Evolutionary conservation across 30 jellyfish, hydroid and myxozoan genomes (phyloP), one percentile per base, ranked within the genome.

Genomic region (Hydractinia echinata): DNA sequence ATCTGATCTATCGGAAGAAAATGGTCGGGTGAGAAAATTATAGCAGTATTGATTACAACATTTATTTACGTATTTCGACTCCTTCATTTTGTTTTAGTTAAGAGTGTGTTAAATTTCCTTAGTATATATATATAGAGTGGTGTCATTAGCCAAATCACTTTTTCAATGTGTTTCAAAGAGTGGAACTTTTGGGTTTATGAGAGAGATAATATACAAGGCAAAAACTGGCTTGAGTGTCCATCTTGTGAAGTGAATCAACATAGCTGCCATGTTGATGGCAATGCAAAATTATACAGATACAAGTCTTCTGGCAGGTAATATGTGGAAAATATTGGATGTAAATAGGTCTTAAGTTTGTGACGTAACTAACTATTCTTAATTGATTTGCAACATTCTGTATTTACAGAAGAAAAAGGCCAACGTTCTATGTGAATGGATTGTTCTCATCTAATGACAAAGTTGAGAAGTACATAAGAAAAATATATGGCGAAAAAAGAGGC

Each of bases 191-290:
- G 72, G 56, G 20, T 49, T 14, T 10, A 18, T 51, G 55, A 69
- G 69, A 30, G 50, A n/a, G 89, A 81, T 1, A 54, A 66, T 9
- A 81, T 81, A 64, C 61, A 81, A 67, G 61, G 53, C 74, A 81
- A 81, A 69, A 51, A 78, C 55, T 49, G 53, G 11, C 48, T 66
- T 54, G 83, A 81, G 76, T 81, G 89, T 55, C 89, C 89, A 5
- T 49, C 83, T 61, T 81, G 89, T 62, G 76, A 69, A 52, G 69
- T 81, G 44, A 67, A 81, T 54, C 89, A 81, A 61, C 85, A 81
- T 60, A 76, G 83, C 19, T 30, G 89, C 76, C 89, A 81, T 53
- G 89, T 67, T 13, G 84, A 81, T 67, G 76, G 89, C 49, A 81
- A 61, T 69, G 54, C 51, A 50, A 80, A 80, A 61, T 64, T 80